Evolutionary conservation across 2,113 vertebrate genomes (phyloP), one percentile per base, ranked within the genome.

Genomic region (Rousettus leschenaultii): DNA sequence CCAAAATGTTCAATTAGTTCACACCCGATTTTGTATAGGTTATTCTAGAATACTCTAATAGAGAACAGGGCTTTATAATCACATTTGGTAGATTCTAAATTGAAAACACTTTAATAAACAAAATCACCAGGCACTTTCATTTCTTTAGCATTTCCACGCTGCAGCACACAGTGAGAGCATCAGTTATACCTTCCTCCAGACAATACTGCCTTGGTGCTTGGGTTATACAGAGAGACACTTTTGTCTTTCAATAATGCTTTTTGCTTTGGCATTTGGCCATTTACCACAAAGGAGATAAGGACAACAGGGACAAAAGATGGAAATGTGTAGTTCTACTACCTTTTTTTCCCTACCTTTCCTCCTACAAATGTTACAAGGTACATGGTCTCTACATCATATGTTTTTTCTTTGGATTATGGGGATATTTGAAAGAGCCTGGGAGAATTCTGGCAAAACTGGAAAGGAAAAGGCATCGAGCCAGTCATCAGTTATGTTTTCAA

Each of bases 101-200:
- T 91, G 61, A 95, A 95, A 77, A 93, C 15, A 68, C 40, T 51
- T 91, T 70, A 87, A 80, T 40, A 89, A 83, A 91, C 28, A 30
- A 77, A 91, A 65, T 71, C 38, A 33, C 33, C 33, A 61, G 30
- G 30, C n/a, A 65, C 74, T 53, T 89, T 45, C 35, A 71, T 53
- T 84, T 75, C 26, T 65, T 71, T 51, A 85, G 55, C 30, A 35
- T 66, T 86, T 93, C 61, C n/a, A 63, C 70, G 53, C 48, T 65
- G 33, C 63, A 74, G 66, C 63, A 83, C 51, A 70, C 33, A 86
- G 43, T 16, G 82, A 73, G 38, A 73, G 14, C 6, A 1, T 43
- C 19, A 15, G 4, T 9, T 66, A 6, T 19, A 15, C 10, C 9
- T 74, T 43, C 78, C 35, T 35, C 85, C 68, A 7, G 48, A 26